These are phyloP conservation scores for Alcis repandata DNA, from an alignment of 2,888 invertebrate species.

Conservation along the genomic window DNA sequence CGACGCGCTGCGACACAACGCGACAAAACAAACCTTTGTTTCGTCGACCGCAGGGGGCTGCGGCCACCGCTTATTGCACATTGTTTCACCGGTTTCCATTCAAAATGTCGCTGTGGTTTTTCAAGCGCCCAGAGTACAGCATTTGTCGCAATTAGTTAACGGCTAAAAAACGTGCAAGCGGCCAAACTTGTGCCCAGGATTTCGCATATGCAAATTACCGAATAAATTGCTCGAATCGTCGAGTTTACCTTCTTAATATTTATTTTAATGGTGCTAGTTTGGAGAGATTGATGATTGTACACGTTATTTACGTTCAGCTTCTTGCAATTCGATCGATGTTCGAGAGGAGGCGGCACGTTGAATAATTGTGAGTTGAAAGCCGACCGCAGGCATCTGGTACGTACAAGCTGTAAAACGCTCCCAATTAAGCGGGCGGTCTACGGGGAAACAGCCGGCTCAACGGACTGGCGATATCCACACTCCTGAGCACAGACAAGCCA, in stretches of 20 bases:
- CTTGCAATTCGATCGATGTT: conserved; percentile 10
- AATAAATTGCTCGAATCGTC: conserved; percentile 25
- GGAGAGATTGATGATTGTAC: conserved; percentile 22
- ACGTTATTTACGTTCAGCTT: conserved; percentile 17
- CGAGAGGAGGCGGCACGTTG: conserved; percentile 43
- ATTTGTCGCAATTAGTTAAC: conserved; percentile 49
- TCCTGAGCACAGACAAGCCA: conserved; percentile 40
- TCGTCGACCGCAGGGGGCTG: conserved; percentile 48
- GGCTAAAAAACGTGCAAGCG: conserved; percentile 39
- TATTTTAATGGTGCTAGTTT: conserved; percentile 28
- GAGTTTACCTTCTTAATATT: conserved; percentile 27
- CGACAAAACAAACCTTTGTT: conserved; percentile 55
- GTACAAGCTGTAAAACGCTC: conserved; percentile 64
- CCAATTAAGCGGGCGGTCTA: conserved; percentile 65
- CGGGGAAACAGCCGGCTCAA: conserved; percentile 58
- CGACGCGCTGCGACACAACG: conserved; percentile 42
- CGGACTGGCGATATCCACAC: conserved; percentile 44
- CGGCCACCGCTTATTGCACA: conserved; percentile 57
- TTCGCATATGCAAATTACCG: conserved; percentile 27
- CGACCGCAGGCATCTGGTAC: conserved; percentile 55
- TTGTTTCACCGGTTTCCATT: conserved; percentile 60
- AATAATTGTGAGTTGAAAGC: conserved; percentile 56
- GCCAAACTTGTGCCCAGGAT: conserved; percentile 19
- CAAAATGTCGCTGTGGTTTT: conserved; percentile 58
- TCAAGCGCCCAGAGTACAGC: conserved; percentile 45